phyloP scores from a whole-genome alignment of 1,140 invertebrate species.

The Propsilocerus akamusi region DNA sequence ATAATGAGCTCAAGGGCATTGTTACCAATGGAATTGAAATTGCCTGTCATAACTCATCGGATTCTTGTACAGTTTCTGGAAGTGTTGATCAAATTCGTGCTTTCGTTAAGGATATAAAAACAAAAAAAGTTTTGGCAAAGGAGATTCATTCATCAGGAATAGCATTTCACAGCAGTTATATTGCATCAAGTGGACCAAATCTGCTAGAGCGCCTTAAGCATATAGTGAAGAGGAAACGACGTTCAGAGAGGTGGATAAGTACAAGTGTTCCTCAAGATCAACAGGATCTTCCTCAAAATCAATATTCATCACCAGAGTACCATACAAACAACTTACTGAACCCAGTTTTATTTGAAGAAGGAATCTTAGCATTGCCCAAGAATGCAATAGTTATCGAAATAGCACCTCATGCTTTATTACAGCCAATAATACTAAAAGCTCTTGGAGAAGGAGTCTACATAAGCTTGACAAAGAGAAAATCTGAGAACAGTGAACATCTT shows the following conservation, averaged over 20 bases:
- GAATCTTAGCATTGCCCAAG: constrained; percentile 48
- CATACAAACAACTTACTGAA: constrained; percentile 79
- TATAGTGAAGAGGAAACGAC: constrained; percentile 40
- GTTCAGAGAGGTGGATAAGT: constrained; percentile 68
- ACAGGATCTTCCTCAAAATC: constrained; percentile 50
- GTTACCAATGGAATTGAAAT: constrained; percentile 65
- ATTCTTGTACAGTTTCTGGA: constrained; percentile 74
- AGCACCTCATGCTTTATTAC: constrained; percentile 64
- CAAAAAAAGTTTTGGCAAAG: constrained; percentile 48
- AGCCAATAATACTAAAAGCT: constrained; percentile 44
- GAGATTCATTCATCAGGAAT: constrained; percentile 72
- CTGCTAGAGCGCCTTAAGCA: constrained; percentile 51
- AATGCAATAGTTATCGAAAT: constrained; percentile 66
- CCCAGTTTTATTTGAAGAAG: constrained; percentile 75
- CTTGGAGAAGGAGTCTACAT: constrained; percentile 42
- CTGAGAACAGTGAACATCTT: constrained; percentile 47
- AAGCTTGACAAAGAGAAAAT: constrained; percentile 56
- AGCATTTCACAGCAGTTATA: constrained; percentile 70
- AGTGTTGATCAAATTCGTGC: no score
- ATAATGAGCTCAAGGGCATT: constrained; percentile 33
- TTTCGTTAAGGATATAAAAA: constrained; percentile 43
- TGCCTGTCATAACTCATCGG: no score
- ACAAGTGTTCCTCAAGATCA: constrained; percentile 58
- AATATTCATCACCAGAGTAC: constrained; percentile 71
- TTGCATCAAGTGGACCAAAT: constrained; percentile 48